These are phyloP conservation scores for Cervus canadensis DNA, from an alignment of 2,113 vertebrate genomes.

Conservation along the genomic window DNA sequence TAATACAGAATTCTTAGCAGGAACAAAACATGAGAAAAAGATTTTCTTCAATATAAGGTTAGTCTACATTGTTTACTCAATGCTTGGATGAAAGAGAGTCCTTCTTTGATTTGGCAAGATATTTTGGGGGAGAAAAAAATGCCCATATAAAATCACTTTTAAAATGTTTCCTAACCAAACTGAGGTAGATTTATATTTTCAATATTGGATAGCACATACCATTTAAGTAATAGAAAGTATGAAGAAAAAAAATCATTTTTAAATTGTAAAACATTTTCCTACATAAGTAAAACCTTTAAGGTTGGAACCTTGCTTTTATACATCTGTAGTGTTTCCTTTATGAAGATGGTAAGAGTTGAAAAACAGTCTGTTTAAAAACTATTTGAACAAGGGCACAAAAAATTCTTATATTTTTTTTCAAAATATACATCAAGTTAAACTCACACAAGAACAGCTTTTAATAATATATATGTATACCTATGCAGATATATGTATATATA, in stretches of 20 bases:
- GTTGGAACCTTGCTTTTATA: neutral
- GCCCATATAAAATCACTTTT: neutral
- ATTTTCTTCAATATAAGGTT: neutral
- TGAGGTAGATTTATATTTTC: neutral
- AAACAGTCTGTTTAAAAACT: neutral
- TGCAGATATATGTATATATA: neutral
- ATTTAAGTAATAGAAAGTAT: neutral
- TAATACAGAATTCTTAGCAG: slow-evolving; percentile 34
- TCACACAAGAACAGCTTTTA: slow-evolving; percentile 10
- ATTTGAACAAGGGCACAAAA: neutral
- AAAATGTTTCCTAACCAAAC: neutral
- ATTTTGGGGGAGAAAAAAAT: neutral
- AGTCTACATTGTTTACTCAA: slow-evolving; percentile 19
- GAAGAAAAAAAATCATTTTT: neutral
- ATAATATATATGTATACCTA: neutral
- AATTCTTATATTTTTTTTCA: slow-evolving; percentile 22
- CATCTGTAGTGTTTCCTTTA: neutral
- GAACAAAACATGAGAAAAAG: neutral
- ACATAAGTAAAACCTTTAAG: neutral
- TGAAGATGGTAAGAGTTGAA: neutral
- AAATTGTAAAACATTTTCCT: neutral
- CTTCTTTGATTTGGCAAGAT: neutral
- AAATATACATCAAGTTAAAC: slow-evolving; percentile 22
- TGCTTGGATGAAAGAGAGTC: neutral
- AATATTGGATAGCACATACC: neutral